A percentile compares a stretch with the other conserved stretches of the same genome.
Evolutionary conservation across 2,888 invertebrate species (phyloP).

Genomic region (Hemaris fuciformis): DNA sequence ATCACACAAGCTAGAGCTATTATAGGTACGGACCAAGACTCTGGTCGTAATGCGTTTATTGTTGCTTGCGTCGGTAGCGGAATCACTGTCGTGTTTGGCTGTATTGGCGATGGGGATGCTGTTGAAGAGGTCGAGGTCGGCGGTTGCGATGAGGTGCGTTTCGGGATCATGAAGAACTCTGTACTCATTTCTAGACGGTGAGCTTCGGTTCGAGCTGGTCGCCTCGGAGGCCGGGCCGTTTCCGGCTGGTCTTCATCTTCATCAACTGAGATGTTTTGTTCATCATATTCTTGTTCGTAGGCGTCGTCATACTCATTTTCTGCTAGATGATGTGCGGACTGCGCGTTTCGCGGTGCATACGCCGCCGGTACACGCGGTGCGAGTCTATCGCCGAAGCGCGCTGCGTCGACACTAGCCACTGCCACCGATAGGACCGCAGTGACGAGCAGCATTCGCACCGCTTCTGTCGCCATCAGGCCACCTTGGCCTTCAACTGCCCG

Average conservation of each 20-base stretch:
- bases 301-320: conserved; percentile 59
- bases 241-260: conserved; percentile 45
- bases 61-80: conserved; percentile 42
- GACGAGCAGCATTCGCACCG: conserved; percentile 59
- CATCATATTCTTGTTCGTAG: conserved; percentile 63
- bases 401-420: conserved; percentile 51
- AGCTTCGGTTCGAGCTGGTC: conserved; percentile 68
- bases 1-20: conserved; percentile 91
- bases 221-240: conserved; percentile 53
- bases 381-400: conserved; percentile 69
- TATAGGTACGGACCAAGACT: conserved; percentile 95
- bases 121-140: conserved; percentile 55
- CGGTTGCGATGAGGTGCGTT: conserved; percentile 60
- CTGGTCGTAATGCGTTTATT: conserved; percentile 82
- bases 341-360: conserved; percentile 63
- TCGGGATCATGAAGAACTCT: conserved; percentile 90
- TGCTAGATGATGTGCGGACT: conserved; percentile 45
- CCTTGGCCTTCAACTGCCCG: conserved; percentile 66
- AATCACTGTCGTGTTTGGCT: conserved; percentile 36
- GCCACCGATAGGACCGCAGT: conserved; percentile 57
- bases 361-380: conserved; percentile 68
- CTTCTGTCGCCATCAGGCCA: conserved; percentile 65
- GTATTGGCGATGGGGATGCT: conserved; percentile 18
- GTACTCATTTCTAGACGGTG: conserved; percentile 90
- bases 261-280: conserved; percentile 44